Conservation (phyloP, 2,888 invertebrate genomes). For the Galerucella pusilla region DNA sequence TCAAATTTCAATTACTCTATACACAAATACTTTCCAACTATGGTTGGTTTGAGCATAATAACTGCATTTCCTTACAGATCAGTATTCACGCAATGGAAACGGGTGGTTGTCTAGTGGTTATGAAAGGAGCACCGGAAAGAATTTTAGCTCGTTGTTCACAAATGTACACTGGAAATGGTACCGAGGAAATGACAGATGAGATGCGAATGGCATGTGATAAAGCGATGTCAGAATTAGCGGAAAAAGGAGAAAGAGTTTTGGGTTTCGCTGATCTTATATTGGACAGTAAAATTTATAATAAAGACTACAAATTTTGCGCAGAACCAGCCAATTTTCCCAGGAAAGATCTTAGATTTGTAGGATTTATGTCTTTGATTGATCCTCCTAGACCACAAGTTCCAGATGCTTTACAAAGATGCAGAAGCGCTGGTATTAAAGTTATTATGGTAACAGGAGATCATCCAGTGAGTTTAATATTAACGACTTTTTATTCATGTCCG, state of each 20-base stretch:
- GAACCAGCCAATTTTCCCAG: slow-evolving; percentile 78
- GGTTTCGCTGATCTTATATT: slow-evolving; percentile 79
- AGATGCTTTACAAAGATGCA: slow-evolving; percentile 76
- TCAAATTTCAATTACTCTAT: too few relatives aligned
- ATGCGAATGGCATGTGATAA: slow-evolving; percentile 72
- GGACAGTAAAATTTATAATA: slow-evolving; percentile 64
- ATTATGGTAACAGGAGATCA: slow-evolving; percentile 88
- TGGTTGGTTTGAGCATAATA: not conserved
- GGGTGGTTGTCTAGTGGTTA: slow-evolving; percentile 70
- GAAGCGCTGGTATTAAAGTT: slow-evolving; percentile 82
- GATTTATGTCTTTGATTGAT: slow-evolving; percentile 74
- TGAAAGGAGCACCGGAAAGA: slow-evolving; percentile 83
- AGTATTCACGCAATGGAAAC: slow-evolving; percentile 74
- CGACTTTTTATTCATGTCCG: not conserved
- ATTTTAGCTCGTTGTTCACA: slow-evolving; percentile 76
- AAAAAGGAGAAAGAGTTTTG: slow-evolving; percentile 79
- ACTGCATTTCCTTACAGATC: slow-evolving; percentile 51
- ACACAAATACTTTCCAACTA: too few relatives aligned
- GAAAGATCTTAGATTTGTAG: slow-evolving; percentile 72
- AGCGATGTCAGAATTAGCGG: slow-evolving; percentile 84
- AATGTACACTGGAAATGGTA: slow-evolving; percentile 70
- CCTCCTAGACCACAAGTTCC: slow-evolving; percentile 75
- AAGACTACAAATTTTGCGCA: slow-evolving; percentile 71
- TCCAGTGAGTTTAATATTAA: slow-evolving; percentile 67
- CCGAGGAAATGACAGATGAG: slow-evolving; percentile 67